Conservation (phyloP, 2,797 vertebrate species). For the Anguilla anguilla region DNA sequence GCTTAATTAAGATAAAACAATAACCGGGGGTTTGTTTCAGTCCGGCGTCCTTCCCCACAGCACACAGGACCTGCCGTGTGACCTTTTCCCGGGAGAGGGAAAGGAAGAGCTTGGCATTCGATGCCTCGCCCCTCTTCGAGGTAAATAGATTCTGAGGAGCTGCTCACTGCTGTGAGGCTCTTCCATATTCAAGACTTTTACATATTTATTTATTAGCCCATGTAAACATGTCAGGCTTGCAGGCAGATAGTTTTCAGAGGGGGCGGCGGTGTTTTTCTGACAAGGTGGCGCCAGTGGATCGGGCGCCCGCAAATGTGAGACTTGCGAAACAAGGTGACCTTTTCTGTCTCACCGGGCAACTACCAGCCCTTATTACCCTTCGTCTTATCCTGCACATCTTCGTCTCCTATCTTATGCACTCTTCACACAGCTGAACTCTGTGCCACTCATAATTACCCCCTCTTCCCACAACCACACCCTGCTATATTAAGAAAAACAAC, state of each 20-base stretch:
- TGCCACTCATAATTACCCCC: background rate
- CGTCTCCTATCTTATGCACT: background rate
- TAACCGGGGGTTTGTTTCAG: conserved; percentile 6
- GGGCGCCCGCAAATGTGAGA: background rate
- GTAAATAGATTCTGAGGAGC: conserved; percentile 41
- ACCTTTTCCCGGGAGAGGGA: conserved; percentile 22
- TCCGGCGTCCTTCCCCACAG: background rate
- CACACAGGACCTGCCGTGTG: background rate
- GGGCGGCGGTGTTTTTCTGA: background rate
- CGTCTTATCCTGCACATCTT: background rate
- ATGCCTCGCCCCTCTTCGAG: background rate
- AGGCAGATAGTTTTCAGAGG: conserved; percentile 20
- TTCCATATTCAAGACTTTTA: conserved; percentile 53
- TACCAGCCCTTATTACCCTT: background rate
- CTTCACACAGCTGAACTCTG: background rate
- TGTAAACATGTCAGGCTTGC: conserved; percentile 53
- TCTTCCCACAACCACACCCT: background rate
- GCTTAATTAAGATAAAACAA: conserved; percentile 16
- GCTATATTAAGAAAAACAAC: conserved; percentile 10
- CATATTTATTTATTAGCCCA: conserved; percentile 48
- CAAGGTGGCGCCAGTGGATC: background rate
- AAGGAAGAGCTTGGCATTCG: conserved; percentile 17
- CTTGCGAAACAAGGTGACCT: conserved; percentile 14
- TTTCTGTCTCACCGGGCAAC: conserved; percentile 13
- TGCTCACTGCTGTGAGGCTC: conserved; percentile 31